Evolutionary conservation across 2,113 vertebrate genomes (phyloP), one percentile per base, ranked within the genome.

Genomic region (Chionodraco myersi): DNA sequence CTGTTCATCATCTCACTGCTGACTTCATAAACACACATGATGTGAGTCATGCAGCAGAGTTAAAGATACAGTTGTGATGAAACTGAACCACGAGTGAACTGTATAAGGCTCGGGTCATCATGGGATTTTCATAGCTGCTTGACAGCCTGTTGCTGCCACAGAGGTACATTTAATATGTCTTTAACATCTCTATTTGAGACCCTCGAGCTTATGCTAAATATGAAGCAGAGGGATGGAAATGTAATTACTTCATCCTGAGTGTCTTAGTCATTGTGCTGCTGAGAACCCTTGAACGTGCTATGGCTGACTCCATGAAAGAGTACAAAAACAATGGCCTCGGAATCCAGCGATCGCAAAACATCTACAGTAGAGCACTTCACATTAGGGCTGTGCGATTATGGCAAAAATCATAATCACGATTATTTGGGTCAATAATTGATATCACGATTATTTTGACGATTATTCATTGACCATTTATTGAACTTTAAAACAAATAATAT

Each of bases 291-390:
- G 14, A 78, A 56, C 78, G 65, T 51, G 69, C 56, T 78, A 1
- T 15, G 48, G 57, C 48, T 60, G 45, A 62, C 72, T 77, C 82
- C 49, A 59, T 51, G n/a, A 80, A 73, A 56, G 63, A 66, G 58
- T 62, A 64, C 66, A 41, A 63, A 77, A 67, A 75, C 51, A 77
- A 75, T 36, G 53, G 16, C 18, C 10, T 52, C 14, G 14, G 68
- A 82, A 72, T 30, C 23, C 53, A 48, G 53, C 5, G 6, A 56
- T 70, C 72, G 58, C 23, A 48, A 51, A 65, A 60, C 30, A 47
- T 36, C 11, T 70, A 30, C 77, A 79, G 53, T 14, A 30, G 70
- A 71, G 60, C 63, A 49, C 65, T 85, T 59, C 41, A 73, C 75
- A 59, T 79, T 21, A 21, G 21, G 21, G 21, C 21, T 21, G 21